Evolutionary conservation across 2,113 vertebrate species (phyloP).

Genomic region (Ptyas mucosa): DNA sequence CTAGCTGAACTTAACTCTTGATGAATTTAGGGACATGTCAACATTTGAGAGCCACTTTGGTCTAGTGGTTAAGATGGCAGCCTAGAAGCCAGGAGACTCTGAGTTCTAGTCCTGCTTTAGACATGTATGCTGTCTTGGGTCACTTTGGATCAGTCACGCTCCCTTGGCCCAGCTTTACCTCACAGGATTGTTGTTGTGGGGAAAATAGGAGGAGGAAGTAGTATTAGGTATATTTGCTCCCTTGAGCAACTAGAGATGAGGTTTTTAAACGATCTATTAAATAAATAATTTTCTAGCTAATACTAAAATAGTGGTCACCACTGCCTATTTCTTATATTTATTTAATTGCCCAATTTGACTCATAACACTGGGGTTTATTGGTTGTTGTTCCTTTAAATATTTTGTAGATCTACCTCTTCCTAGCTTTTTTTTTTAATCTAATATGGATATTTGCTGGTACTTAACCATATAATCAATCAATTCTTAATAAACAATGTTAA

Average conservation of each 20-base stretch:
- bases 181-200: too few relatives aligned
- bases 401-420: background rate
- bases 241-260: too few relatives aligned
- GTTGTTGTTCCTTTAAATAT: background rate
- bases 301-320: background rate
- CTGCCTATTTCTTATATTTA: background rate
- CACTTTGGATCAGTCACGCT: too few relatives aligned
- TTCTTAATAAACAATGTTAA: background rate
- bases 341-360: background rate
- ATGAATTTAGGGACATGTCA: background rate
- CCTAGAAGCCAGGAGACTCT: too few relatives aligned
- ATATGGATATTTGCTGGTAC: background rate
- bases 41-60: background rate
- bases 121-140: too few relatives aligned
- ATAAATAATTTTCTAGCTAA: background rate
- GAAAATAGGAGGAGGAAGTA: too few relatives aligned
- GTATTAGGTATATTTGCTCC: too few relatives aligned
- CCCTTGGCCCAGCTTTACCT: too few relatives aligned
- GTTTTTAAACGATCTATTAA: background rate
- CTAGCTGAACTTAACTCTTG: background rate
- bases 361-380: background rate
- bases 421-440: background rate
- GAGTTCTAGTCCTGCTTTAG: too few relatives aligned
- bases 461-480: background rate
- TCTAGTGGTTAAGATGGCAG: too few relatives aligned